Percentiles rank a stretch among this genome's conserved stretches.
phyloP scores from a whole-genome alignment of 2,888 invertebrate species.

The Archaeoteleia sp. region DNA sequence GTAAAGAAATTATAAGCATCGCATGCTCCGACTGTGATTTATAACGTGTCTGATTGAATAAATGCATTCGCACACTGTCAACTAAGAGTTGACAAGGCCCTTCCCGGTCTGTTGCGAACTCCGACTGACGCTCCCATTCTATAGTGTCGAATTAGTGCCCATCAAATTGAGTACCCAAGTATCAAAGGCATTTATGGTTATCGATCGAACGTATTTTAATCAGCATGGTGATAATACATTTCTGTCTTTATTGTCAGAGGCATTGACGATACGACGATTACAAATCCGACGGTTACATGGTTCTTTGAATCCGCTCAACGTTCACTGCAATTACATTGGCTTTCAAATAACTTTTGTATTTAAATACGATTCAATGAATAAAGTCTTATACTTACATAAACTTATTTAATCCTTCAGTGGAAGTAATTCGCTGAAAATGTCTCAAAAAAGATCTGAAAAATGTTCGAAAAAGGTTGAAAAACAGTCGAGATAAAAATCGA shows the following conservation, averaged over 20 bases:
- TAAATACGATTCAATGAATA: too few relatives aligned
- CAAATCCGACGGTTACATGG: too few relatives aligned
- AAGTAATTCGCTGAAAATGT: too few relatives aligned
- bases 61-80: conserved; percentile 61
- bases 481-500: too few relatives aligned
- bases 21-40: conserved; percentile 8
- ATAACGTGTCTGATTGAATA: conserved; percentile 14
- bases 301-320: too few relatives aligned
- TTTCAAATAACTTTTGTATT: too few relatives aligned
- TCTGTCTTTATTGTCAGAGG: conserved; percentile 11
- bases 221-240: conserved; percentile 27
- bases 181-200: conserved; percentile 53
- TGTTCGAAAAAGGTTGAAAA: too few relatives aligned
- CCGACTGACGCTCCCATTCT: conserved; percentile 60
- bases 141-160: conserved; percentile 62
- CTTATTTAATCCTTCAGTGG: too few relatives aligned
- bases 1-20: too few relatives aligned
- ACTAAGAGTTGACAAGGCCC: conserved; percentile 67
- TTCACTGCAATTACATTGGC: too few relatives aligned
- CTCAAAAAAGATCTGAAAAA: too few relatives aligned
- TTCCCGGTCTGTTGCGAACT: conserved; percentile 64
- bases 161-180: conserved; percentile 57
- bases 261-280: not conserved
- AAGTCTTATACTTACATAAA: too few relatives aligned
- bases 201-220: conserved; percentile 46